phyloP scores from a whole-genome alignment of 2,797 vertebrate genomes.

The Vireo griseus region DNA sequence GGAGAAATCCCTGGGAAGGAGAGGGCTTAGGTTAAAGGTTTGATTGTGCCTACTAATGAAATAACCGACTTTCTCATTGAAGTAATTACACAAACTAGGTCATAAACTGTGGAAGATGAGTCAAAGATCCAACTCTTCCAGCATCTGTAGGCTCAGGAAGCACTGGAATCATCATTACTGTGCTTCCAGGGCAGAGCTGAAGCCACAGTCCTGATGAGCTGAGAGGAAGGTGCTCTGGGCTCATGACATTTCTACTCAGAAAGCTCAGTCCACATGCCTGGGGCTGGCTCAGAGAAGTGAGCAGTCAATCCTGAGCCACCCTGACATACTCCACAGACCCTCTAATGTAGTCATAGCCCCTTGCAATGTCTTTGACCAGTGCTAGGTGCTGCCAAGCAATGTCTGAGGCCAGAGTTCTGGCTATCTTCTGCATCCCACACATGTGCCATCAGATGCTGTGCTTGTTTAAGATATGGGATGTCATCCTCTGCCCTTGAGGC shows the following conservation, averaged over 20 bases:
- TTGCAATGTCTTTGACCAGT: neutral
- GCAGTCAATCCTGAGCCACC: neutral
- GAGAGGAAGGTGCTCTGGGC: neutral
- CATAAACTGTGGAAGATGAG: neutral
- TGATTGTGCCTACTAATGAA: neutral
- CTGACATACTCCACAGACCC: neutral
- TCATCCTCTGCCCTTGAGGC: neutral
- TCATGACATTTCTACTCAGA: rapidly evolving
- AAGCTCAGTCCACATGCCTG: neutral
- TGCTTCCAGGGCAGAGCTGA: neutral
- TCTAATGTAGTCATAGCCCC: neutral
- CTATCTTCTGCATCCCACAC: neutral
- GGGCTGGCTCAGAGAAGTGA: neutral
- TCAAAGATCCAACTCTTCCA: neutral
- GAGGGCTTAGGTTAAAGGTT: neutral
- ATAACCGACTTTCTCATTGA: neutral
- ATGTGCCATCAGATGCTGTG: too few species aligned
- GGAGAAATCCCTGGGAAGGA: neutral
- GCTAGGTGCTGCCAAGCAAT: neutral
- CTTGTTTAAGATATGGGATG: rapidly evolving
- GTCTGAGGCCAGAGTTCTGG: neutral
- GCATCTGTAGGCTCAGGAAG: neutral
- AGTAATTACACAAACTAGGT: neutral
- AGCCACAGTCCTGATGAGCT: rapidly evolving
- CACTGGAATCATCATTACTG: neutral